These are phyloP conservation scores for Arctia plantaginis DNA, from an alignment of 2,888 invertebrate genomes.

Conservation along the genomic window DNA sequence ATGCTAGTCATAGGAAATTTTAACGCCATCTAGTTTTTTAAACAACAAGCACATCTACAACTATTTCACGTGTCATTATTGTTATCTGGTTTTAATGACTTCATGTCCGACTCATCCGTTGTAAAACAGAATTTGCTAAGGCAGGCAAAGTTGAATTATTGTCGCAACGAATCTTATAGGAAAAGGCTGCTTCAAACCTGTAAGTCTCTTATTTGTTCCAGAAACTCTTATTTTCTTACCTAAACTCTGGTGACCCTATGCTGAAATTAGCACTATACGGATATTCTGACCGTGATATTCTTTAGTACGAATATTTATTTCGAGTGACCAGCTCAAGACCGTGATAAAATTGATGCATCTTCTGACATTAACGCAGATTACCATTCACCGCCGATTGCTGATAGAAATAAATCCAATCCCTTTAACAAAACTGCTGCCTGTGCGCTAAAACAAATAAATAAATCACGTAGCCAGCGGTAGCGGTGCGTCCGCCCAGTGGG, in stretches of 20 bases:
- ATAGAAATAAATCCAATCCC: slow-evolving; percentile 2
- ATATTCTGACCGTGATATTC: neutral
- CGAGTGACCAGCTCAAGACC: neutral
- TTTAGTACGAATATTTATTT: neutral
- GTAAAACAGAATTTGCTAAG: slow-evolving; percentile 9
- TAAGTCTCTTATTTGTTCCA: neutral
- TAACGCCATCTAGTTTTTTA: neutral
- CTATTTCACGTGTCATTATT: neutral
- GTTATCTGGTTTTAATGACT: slow-evolving; percentile 20
- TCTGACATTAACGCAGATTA: neutral
- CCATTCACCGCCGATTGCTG: neutral
- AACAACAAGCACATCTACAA: too few species aligned
- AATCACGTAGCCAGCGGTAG: neutral
- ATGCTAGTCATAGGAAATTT: neutral
- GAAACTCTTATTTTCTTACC: neutral
- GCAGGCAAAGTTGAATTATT: slow-evolving; percentile 9
- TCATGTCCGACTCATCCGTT: slow-evolving; percentile 5
- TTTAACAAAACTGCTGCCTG: neutral
- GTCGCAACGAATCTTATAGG: neutral
- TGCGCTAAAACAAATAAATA: slow-evolving; percentile 5
- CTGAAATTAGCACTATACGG: neutral
- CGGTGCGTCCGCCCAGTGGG: slow-evolving; percentile 21
- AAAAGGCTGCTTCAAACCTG: neutral
- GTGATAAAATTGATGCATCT: neutral
- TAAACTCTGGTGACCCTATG: neutral